phyloP scores from a whole-genome alignment of 2,888 invertebrate genomes.

The Andrena praecox region DNA sequence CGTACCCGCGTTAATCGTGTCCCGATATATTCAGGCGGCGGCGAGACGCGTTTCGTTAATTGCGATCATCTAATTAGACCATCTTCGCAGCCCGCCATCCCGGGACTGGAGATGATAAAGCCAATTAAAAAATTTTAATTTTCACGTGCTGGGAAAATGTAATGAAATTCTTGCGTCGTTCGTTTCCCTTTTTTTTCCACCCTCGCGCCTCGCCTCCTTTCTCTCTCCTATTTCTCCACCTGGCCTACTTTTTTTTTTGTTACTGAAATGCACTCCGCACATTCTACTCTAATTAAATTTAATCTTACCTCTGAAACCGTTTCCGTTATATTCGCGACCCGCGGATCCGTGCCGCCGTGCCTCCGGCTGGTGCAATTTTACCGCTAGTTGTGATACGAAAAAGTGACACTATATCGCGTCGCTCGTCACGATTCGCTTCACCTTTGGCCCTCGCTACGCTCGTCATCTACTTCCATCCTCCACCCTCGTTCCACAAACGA shows the following conservation, averaged over 20 bases:
- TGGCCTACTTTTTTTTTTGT: slow-evolving; percentile 36
- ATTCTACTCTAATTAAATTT: slow-evolving; percentile 64
- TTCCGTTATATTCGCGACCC: slow-evolving; percentile 55
- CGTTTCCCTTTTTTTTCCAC: slow-evolving; percentile 36
- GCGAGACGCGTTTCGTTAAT: slow-evolving; percentile 48
- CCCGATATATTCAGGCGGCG: slow-evolving; percentile 36
- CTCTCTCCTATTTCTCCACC: slow-evolving; percentile 1
- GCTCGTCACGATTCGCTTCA: not conserved
- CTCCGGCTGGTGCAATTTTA: slow-evolving; percentile 31
- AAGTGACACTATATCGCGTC: not conserved
- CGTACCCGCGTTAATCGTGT: slow-evolving; percentile 51
- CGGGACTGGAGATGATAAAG: slow-evolving; percentile 52
- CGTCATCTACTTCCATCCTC: too few relatives aligned
- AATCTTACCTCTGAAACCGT: slow-evolving; percentile 57
- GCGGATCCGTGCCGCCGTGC: slow-evolving; percentile 44
- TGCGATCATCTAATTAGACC: slow-evolving; percentile 59
- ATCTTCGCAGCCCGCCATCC: slow-evolving; percentile 43
- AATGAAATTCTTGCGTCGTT: slow-evolving; percentile 60
- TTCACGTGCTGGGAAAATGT: slow-evolving; percentile 62
- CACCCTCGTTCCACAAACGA: too few relatives aligned
- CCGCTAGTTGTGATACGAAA: slow-evolving; percentile 38
- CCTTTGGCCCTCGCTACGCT: too few relatives aligned
- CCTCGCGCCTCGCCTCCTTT: slow-evolving; percentile 9
- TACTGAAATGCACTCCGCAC: slow-evolving; percentile 62
- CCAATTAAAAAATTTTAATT: slow-evolving; percentile 65